Percentiles rank a stretch among this genome's conserved stretches.
Conservation (phyloP, 2,113 vertebrate species). For the Chloebia gouldiae region DNA sequence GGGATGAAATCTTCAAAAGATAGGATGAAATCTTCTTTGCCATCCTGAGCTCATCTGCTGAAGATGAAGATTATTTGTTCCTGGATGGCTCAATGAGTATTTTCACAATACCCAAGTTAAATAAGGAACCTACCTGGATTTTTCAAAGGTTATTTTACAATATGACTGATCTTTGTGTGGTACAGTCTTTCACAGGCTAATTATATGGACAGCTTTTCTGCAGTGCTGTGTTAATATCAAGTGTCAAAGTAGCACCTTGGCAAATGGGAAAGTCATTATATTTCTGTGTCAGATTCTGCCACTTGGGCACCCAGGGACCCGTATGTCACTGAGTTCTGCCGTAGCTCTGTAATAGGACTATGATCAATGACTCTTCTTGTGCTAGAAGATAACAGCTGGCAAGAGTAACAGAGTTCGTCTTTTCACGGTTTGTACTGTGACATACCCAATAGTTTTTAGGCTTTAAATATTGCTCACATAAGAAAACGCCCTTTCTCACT, state of each 20-base stretch:
- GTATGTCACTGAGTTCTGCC: neutral
- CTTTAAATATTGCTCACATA: neutral
- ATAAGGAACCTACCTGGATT: neutral
- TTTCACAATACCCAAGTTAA: neutral
- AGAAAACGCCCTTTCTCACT: neutral
- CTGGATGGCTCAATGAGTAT: neutral
- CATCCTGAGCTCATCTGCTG: neutral
- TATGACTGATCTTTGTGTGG: neutral
- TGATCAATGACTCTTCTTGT: neutral
- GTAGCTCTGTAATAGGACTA: neutral
- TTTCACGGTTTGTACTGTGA: neutral
- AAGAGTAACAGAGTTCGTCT: neutral
- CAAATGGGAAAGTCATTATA: constrained; percentile 12
- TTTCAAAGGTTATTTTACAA: neutral
- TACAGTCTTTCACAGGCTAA: neutral
- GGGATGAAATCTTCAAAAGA: neutral
- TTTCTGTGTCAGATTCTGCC: neutral
- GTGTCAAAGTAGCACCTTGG: neutral
- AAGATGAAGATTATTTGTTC: neutral
- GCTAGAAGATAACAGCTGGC: neutral
- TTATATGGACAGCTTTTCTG: neutral
- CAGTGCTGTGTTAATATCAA: neutral
- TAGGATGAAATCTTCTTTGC: neutral
- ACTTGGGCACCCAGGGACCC: neutral
- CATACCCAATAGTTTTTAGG: neutral